Conservation (phyloP, 2,888 invertebrate species). For the Diplolepis rosae region DNA sequence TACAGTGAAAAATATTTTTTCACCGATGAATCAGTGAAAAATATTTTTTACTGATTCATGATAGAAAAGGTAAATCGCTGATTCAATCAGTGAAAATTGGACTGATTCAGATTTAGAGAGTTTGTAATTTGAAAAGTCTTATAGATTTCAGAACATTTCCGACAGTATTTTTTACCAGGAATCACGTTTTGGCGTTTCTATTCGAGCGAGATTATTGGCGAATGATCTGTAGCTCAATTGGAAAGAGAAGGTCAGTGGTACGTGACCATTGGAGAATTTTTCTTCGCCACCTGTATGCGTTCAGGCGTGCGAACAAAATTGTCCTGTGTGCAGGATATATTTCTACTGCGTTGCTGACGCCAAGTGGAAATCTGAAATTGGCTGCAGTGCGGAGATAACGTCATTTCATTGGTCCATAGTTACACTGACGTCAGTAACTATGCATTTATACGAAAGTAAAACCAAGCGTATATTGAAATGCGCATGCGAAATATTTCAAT, state of each 20-base stretch:
- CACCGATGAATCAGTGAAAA: too few relatives aligned
- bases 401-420: slow-evolving; percentile 18
- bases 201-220: background rate
- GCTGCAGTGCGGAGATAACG: slow-evolving; percentile 36
- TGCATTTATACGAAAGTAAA: background rate
- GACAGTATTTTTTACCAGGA: too few relatives aligned
- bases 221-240: background rate
- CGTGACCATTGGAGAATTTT: background rate
- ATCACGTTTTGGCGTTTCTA: background rate
- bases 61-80: too few relatives aligned
- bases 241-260: background rate
- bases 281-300: background rate
- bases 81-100: too few relatives aligned
- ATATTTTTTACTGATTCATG: too few relatives aligned
- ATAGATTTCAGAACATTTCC: too few relatives aligned
- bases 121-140: too few relatives aligned
- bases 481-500: too few relatives aligned
- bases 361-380: slow-evolving; percentile 19
- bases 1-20: too few relatives aligned
- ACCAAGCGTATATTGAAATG: too few relatives aligned
- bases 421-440: background rate
- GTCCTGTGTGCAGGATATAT: background rate
- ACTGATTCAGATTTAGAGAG: too few relatives aligned
- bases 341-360: slow-evolving; percentile 7
- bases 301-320: background rate